Percentiles rank a stretch among this genome's conserved stretches.
Conservation (phyloP, 2,888 invertebrate genomes). For the Meiosimyza platycephala region DNA sequence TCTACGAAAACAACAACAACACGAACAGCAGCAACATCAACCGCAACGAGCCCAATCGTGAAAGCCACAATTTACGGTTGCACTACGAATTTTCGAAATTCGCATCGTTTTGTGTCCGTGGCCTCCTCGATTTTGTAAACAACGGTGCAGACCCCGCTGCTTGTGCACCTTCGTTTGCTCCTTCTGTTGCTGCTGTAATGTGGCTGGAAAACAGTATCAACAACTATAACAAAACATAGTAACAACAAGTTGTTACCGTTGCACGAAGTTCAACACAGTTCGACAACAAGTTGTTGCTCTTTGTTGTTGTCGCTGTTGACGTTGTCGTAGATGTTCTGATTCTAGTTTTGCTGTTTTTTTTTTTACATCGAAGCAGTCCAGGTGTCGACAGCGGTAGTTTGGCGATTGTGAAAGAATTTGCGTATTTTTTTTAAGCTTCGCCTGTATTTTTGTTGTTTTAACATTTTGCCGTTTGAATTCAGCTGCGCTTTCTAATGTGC, state of each 20-base stretch:
- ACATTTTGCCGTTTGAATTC: neutral
- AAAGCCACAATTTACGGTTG: neutral
- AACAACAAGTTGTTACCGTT: conserved; percentile 33
- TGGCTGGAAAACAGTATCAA: conserved; percentile 8
- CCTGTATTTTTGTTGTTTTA: neutral
- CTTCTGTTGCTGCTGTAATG: neutral
- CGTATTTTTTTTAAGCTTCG: neutral
- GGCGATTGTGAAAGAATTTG: conserved; percentile 1
- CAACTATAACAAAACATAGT: conserved; percentile 22
- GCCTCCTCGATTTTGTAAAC: conserved; percentile 15
- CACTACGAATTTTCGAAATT: neutral
- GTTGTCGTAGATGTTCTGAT: conserved; percentile 31
- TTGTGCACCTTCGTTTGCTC: neutral
- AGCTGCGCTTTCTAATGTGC: neutral
- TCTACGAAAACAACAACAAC: conserved; percentile 31
- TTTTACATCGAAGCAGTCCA: neutral
- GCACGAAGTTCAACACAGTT: conserved; percentile 34
- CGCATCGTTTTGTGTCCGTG: conserved; percentile 7
- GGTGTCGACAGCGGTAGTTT: conserved; percentile 18
- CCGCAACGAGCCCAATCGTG: neutral
- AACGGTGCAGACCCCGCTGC: neutral
- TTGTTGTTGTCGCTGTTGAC: conserved; percentile 14
- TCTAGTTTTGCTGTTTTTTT: conserved; percentile 23
- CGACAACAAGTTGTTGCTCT: conserved; percentile 17
- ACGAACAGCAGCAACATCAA: conserved; percentile 9